Evolutionary conservation across 2,113 vertebrate genomes (phyloP), one percentile per base, ranked within the genome.

Genomic region (Entomyzon cyanotis): DNA sequence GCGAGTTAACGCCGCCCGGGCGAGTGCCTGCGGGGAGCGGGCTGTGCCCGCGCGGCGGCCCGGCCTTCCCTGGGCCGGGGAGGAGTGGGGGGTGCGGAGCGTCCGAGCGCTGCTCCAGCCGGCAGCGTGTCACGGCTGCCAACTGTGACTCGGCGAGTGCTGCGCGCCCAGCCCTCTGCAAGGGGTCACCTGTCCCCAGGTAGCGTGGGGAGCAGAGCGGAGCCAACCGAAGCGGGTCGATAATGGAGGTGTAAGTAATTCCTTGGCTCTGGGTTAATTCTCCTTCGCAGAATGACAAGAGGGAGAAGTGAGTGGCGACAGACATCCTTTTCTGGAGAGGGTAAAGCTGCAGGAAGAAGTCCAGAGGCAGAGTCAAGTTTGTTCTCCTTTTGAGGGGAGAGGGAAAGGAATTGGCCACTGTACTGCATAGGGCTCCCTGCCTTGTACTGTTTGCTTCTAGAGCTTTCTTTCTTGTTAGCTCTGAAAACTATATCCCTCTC

Each of bases 141-240:
- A 10, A 0, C 8, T 12, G 27, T 4, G 47, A 4, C 35, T 47
- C 15, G 7, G 60, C 23, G 0, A 35, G 67, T 20, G 63, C 37
- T 27, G 58, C 10, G 0, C 2, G 2, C 3, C 2, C 8, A 22
- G 74, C 46, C 21, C 74, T 8, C 33, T 24, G 58, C 5, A 0
- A 15, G 59, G 28, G 27, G 12, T 10, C 18, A 1, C 35, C 35
- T 6, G 2, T 2, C 3, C 10, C 8, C 17, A 8, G 33, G 3
- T 13, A 15, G 70, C 1, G 5, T 12, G 52, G 37, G 49, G 4
- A 41, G 37, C 67, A 7, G 22, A 9, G 19, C 1, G 16, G 31
- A 37, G 58, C 47, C 6, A 2, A 1, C 16, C 1, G 5, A 15
- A 31, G 49, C 65, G 42, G 2, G 10, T 81, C 10, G 7, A 1